Evolutionary conservation across 2,888 invertebrate genomes (phyloP).

Genomic region (Polyommatus icarus): DNA sequence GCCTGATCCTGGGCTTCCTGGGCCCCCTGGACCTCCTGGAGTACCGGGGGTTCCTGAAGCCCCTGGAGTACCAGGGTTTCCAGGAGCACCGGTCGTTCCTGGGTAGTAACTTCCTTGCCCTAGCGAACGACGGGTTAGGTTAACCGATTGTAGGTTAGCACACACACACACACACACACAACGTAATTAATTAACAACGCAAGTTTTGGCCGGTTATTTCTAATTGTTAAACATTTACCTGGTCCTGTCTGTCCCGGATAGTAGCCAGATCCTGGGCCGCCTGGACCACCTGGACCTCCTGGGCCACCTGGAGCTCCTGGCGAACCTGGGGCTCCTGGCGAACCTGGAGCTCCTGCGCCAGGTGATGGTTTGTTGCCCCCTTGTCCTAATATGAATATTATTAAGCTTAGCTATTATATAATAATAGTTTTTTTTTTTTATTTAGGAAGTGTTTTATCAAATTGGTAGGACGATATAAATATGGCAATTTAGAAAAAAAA

Average conservation of each 20-base stretch:
- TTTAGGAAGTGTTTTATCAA: no score
- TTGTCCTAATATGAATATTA: neutral
- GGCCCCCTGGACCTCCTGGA: neutral
- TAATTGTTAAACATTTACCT: no score
- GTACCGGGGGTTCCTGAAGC: conserved; percentile 41
- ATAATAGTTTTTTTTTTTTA: no score
- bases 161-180: neutral
- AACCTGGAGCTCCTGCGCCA: neutral
- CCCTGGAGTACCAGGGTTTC: conserved; percentile 39
- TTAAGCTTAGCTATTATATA: no score
- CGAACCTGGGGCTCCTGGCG: conserved; percentile 35
- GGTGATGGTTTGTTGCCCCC: neutral
- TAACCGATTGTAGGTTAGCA: no score
- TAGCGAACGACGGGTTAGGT: no score
- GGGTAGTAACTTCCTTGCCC: no score
- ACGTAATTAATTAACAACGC: no score
- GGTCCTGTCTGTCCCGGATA: neutral
- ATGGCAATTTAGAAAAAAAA: neutral
- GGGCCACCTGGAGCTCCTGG: conserved; percentile 32
- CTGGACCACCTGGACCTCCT: no score
- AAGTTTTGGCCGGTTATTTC: no score
- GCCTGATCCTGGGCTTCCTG: neutral
- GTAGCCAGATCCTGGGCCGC: no score
- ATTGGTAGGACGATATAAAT: no score
- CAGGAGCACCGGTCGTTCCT: conserved; percentile 45